Evolutionary conservation across 2,113 vertebrate species (phyloP).

Genomic region (Helogale parvula): DNA sequence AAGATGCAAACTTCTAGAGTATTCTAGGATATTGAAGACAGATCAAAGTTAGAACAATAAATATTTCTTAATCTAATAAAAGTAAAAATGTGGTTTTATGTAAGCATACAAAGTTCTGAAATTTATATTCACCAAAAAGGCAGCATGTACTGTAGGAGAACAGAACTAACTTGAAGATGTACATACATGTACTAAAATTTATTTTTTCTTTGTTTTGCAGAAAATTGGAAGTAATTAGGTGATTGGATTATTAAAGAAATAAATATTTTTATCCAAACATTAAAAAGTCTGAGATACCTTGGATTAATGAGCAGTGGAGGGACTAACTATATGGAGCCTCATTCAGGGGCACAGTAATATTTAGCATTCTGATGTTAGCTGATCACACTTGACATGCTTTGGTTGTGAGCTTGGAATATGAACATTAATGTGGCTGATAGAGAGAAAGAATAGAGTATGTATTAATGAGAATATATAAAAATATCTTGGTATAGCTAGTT

Average conservation of each 20-base stretch:
- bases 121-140: background rate
- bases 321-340: background rate
- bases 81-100: background rate
- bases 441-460: background rate
- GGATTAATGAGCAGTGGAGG: background rate
- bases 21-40: background rate
- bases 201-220: background rate
- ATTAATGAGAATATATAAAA: background rate
- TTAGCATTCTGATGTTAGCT: background rate
- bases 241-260: background rate
- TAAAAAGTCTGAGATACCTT: background rate
- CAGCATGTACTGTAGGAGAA: background rate
- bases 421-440: background rate
- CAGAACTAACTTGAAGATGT: background rate
- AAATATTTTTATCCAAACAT: background rate
- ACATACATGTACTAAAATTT: background rate
- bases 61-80: background rate
- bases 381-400: background rate
- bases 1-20: background rate
- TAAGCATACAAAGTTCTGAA: background rate
- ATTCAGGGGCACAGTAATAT: background rate
- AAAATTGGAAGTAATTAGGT: background rate
- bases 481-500: background rate
- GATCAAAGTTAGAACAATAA: background rate
- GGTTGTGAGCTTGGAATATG: background rate